Conservation (phyloP, 23 tunicate species). For the Oikopleura albicans region DNA sequence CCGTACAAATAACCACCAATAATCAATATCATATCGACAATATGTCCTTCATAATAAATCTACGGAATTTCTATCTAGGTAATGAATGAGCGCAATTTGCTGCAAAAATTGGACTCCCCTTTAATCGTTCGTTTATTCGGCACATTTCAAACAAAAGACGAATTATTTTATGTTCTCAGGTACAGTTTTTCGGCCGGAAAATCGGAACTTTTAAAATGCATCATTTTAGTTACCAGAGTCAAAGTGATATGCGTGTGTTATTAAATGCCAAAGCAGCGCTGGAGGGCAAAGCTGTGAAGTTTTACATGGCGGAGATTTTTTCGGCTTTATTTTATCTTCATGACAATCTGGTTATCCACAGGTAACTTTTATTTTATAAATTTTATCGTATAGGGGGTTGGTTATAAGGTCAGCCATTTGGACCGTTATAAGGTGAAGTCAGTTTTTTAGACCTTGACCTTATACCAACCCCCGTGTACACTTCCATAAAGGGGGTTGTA, state of each 20-base stretch:
- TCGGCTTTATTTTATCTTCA: not conserved
- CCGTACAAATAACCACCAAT: too few species aligned
- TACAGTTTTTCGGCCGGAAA: not conserved
- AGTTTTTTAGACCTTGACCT: too few species aligned
- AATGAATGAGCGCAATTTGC: not conserved
- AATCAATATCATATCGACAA: too few species aligned
- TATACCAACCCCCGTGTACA: too few species aligned
- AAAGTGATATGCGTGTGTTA: not conserved
- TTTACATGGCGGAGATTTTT: constrained; percentile 13
- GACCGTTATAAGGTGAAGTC: too few species aligned
- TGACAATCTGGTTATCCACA: constrained; percentile 6
- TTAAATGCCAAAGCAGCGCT: not conserved
- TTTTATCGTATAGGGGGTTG: too few species aligned
- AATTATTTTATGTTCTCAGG: not conserved
- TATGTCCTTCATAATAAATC: too few species aligned
- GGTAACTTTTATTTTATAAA: not conserved
- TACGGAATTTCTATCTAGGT: not conserved
- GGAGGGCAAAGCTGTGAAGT: not conserved
- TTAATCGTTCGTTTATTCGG: not conserved
- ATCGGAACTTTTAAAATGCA: not conserved
- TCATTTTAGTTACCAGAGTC: not conserved
- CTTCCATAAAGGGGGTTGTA: too few species aligned
- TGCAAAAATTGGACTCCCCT: not conserved
- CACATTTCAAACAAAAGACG: not conserved
- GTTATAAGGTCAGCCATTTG: too few species aligned